Conservation (phyloP, 2,797 vertebrate species). For the Chromobotia macracanthus region DNA sequence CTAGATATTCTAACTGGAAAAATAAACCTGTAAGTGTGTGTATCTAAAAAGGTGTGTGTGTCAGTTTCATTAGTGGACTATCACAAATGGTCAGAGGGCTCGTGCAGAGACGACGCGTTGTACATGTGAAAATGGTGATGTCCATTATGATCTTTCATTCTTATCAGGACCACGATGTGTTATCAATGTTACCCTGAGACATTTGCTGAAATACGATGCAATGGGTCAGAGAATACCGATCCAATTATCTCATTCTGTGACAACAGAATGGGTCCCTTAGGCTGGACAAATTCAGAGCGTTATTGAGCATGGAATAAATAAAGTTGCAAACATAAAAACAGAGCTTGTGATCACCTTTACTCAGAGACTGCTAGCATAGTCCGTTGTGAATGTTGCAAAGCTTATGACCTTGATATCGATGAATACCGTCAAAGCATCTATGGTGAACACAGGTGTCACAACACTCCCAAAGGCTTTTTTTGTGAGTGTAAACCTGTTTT, state of each 20-base stretch:
- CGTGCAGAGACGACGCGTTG: slow-evolving; percentile 58
- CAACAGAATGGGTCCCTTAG: neutral
- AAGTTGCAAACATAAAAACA: slow-evolving; percentile 66
- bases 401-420: slow-evolving; percentile 68
- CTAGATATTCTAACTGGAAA: slow-evolving; percentile 75
- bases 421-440: slow-evolving; percentile 70
- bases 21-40: slow-evolving; percentile 71
- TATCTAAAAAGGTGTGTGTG: slow-evolving; percentile 70
- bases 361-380: neutral
- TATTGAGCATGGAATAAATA: slow-evolving; percentile 62
- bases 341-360: slow-evolving; percentile 73
- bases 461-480: slow-evolving; percentile 65
- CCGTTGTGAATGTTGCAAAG: slow-evolving; percentile 68
- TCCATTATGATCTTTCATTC: slow-evolving; percentile 71
- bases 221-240: neutral
- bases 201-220: slow-evolving; percentile 62
- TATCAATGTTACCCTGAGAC: slow-evolving; percentile 69
- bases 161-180: slow-evolving; percentile 51
- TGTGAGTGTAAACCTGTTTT: slow-evolving; percentile 71
- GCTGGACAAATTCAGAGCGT: slow-evolving; percentile 66
- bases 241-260: slow-evolving; percentile 48
- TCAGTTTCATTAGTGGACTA: slow-evolving; percentile 43
- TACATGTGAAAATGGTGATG: slow-evolving; percentile 70
- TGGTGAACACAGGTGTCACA: slow-evolving; percentile 62
- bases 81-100: slow-evolving; percentile 67